Evolutionary conservation across 2,113 vertebrate species (phyloP).

Genomic region (Sinocyclocheilus anshuiensis): DNA sequence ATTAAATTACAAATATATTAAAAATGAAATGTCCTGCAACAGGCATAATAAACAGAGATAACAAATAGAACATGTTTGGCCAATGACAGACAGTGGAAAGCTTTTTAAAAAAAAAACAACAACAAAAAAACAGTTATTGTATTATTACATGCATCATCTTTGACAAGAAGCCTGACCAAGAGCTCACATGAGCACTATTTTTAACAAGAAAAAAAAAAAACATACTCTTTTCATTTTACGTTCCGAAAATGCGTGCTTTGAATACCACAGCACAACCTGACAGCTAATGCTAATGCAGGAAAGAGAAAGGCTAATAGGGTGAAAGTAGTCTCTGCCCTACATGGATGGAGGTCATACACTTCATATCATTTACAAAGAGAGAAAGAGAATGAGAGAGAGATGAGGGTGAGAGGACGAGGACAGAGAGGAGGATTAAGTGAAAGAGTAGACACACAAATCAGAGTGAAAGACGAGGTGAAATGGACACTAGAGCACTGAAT

Average conservation of each 20-base stretch:
- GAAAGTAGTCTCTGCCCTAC: background rate
- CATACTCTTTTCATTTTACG: background rate
- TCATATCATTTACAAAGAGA: conserved; percentile 11
- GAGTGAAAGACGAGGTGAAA: conserved; percentile 24
- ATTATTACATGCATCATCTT: background rate
- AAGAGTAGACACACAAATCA: conserved; percentile 34
- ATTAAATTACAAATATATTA: background rate
- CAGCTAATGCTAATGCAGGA: conserved; percentile 8
- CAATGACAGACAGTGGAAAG: too few relatives aligned
- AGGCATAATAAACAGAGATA: background rate
- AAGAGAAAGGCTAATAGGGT: conserved; percentile 15
- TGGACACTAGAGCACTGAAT: conserved; percentile 10
- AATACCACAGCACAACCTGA: background rate
- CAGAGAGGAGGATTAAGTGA: conserved; percentile 30
- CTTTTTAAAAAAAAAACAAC: too few relatives aligned
- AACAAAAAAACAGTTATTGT: background rate
- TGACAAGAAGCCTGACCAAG: background rate
- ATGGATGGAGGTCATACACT: conserved; percentile 31
- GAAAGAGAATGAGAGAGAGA: conserved; percentile 24
- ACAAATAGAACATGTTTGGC: background rate
- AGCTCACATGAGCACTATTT: background rate
- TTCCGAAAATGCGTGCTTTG: background rate
- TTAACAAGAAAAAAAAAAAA: background rate
- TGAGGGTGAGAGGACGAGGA: conserved; percentile 10
- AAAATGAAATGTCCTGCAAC: background rate